Conservation (phyloP, 2,888 invertebrate genomes). For the Pollenia amentaria region DNA sequence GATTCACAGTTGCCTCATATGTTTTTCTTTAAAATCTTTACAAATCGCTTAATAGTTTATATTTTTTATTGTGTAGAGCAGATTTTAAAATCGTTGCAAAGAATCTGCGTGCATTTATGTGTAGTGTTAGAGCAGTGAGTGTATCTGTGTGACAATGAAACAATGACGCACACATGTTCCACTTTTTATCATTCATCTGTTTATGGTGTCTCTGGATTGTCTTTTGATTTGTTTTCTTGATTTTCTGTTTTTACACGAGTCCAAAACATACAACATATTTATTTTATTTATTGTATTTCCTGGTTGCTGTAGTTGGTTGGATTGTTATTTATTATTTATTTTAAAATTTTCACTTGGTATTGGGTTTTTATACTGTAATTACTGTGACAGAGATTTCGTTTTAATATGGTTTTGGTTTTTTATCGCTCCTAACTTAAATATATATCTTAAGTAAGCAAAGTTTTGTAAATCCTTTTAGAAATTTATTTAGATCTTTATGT, state of each 20-base stretch:
- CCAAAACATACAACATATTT: conserved; percentile 28
- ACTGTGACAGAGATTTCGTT: not conserved
- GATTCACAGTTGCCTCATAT: conserved; percentile 1
- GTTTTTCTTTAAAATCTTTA: not conserved
- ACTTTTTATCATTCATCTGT: conserved; percentile 68
- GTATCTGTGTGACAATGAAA: conserved; percentile 62
- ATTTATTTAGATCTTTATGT: no score
- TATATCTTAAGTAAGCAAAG: no score
- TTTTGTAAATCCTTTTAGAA: no score
- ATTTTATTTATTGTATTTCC: conserved; percentile 64
- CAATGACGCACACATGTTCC: conserved; percentile 69
- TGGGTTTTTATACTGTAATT: conserved; percentile 1
- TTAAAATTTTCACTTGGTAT: conserved; percentile 3
- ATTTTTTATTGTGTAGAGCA: conserved; percentile 1
- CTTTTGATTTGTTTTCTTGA: conserved; percentile 45
- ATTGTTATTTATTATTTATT: not conserved
- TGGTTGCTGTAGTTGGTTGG: conserved; percentile 46
- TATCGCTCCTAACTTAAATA: not conserved
- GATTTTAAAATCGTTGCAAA: conserved; percentile 28
- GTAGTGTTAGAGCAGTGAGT: not conserved
- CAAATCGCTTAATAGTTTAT: conserved; percentile 13
- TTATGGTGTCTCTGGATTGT: conserved; percentile 30
- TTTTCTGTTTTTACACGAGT: not conserved
- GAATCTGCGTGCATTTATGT: conserved; percentile 19
- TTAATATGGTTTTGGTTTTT: not conserved